phyloP scores from a whole-genome alignment of 2,113 vertebrate genomes.

The Triplophysa dalaica region DNA sequence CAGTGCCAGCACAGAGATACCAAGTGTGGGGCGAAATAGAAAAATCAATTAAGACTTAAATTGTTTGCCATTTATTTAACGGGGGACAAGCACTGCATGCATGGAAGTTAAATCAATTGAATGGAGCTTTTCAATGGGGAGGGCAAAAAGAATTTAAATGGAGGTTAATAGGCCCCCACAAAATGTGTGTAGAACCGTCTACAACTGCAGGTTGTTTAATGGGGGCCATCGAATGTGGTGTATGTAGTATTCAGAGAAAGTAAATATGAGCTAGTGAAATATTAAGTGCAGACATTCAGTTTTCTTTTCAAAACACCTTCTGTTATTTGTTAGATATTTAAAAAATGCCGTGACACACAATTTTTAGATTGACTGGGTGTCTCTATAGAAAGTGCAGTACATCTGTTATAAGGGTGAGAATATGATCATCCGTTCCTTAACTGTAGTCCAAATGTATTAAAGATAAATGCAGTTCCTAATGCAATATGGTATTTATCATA shows the following conservation, averaged over 20 bases:
- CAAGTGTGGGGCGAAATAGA: constrained; percentile 36
- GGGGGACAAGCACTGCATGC: constrained; percentile 57
- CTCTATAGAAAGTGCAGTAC: not conserved
- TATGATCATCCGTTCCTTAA: not conserved
- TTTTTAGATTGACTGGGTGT: not conserved
- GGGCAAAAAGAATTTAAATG: constrained; percentile 60
- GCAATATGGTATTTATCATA: not conserved
- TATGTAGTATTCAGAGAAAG: no score
- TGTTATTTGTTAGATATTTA: not conserved
- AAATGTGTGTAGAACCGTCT: constrained; percentile 45
- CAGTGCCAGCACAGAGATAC: constrained; percentile 60
- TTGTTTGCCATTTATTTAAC: constrained; percentile 69
- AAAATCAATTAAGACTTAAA: constrained; percentile 81
- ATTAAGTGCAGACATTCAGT: not conserved
- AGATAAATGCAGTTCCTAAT: not conserved
- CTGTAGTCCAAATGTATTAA: not conserved
- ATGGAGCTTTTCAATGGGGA: constrained; percentile 56
- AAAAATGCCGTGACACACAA: not conserved
- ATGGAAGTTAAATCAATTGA: constrained; percentile 66
- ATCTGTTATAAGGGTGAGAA: not conserved
- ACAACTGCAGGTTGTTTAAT: constrained; percentile 43
- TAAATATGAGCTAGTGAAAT: not conserved
- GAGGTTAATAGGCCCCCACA: constrained; percentile 52
- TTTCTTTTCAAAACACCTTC: not conserved
- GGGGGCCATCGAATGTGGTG: not conserved